phyloP scores from a whole-genome alignment of 30 jellyfish, hydroid and myxozoan species.

The Aurelia aurita region DNA sequence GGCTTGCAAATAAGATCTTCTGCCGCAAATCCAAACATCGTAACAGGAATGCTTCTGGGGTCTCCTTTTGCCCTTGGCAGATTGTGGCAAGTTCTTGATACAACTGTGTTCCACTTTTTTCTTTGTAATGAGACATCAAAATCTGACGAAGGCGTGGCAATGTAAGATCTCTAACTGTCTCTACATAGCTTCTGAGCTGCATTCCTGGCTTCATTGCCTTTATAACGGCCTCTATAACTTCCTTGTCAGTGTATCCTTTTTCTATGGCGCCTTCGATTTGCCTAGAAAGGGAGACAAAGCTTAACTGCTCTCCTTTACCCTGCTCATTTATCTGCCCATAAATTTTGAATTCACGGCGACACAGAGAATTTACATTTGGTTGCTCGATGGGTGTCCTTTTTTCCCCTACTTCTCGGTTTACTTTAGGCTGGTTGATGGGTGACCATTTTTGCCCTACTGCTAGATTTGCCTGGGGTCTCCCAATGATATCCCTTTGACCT shows the following conservation, averaged over 20 bases:
- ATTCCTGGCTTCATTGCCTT: conserved; percentile 28
- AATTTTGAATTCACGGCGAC: conserved; percentile 33
- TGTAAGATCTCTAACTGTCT: conserved; percentile 31
- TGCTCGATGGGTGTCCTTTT: too few relatives aligned
- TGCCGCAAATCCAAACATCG: conserved; percentile 16
- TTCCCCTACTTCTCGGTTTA: too few relatives aligned
- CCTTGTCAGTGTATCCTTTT: conserved; percentile 13
- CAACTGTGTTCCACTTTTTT: too few relatives aligned
- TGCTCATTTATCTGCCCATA: conserved; percentile 31
- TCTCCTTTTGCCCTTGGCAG: conserved; percentile 23
- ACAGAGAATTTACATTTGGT: neutral
- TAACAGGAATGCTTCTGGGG: conserved; percentile 27
- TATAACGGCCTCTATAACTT: conserved; percentile 16
- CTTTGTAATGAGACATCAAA: conserved; percentile 37
- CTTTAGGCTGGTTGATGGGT: too few relatives aligned
- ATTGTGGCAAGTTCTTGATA: conserved; percentile 16
- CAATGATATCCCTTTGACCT: too few relatives aligned
- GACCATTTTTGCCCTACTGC: too few relatives aligned
- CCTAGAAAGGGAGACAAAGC: conserved; percentile 41
- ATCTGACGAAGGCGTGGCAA: conserved; percentile 21
- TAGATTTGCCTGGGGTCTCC: too few relatives aligned
- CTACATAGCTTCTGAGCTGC: conserved; percentile 33
- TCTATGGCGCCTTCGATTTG: conserved; percentile 33
- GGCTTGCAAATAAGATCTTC: conserved; percentile 25
- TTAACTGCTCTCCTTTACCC: conserved; percentile 26